These are phyloP conservation scores for Ormia ochracea DNA, from an alignment of 2,888 invertebrate genomes.

Conservation along the genomic window DNA sequence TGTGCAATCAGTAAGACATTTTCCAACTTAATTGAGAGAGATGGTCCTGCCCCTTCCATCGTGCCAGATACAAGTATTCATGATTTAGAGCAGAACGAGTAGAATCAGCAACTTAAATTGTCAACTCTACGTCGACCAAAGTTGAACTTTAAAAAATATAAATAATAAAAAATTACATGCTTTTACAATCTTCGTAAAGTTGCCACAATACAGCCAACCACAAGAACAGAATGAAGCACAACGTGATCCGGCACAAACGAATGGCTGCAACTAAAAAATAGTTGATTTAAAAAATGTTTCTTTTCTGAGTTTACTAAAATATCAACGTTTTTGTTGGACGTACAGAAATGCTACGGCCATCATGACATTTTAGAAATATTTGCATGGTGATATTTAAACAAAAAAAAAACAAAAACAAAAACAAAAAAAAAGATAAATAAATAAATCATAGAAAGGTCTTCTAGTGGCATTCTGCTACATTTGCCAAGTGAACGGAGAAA, in stretches of 20 bases:
- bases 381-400: not conserved
- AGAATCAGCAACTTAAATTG: not conserved
- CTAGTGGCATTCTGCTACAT: not conserved
- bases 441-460: no score
- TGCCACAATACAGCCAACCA: not conserved
- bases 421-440: no score
- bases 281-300: not conserved
- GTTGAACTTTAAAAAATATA: not conserved
- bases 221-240: not conserved
- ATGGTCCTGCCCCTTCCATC: no score
- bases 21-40: no score
- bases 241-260: not conserved
- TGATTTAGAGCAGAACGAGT: constrained; percentile 13
- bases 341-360: not conserved
- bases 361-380: constrained; percentile 10
- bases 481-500: no score
- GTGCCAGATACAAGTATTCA: constrained; percentile 33
- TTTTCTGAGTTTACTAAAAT: not conserved
- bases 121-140: not conserved
- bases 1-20: no score
- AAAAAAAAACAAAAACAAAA: no score
- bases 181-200: not conserved
- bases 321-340: not conserved
- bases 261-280: no score
- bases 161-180: not conserved